Evolutionary conservation across 37 sponge, comb jelly and placozoan genomes (phyloP).

Genomic region (Crambe crambe): DNA sequence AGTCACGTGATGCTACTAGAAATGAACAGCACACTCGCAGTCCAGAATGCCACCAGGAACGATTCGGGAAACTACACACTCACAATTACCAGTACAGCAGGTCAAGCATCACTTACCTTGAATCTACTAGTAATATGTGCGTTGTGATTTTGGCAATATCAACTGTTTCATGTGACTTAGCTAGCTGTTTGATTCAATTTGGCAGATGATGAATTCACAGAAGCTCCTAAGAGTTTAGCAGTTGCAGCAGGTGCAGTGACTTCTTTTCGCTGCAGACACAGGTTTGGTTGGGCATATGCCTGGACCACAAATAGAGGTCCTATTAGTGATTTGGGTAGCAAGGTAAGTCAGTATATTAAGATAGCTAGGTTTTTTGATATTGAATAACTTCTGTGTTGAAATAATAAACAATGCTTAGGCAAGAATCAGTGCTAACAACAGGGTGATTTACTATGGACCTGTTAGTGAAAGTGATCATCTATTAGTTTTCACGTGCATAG

Average conservation of each 20-base stretch:
- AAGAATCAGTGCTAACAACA: neutral
- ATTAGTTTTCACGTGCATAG: slow-evolving; percentile 8
- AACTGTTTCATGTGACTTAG: too few relatives aligned
- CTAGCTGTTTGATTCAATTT: neutral
- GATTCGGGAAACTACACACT: slow-evolving; percentile 20
- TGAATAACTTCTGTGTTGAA: too few relatives aligned
- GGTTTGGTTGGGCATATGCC: slow-evolving; percentile 25
- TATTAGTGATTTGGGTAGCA: neutral
- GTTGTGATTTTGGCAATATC: neutral
- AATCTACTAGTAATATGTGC: slow-evolving; percentile 11
- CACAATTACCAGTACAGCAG: neutral
- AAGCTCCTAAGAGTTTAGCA: neutral
- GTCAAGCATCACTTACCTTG: neutral
- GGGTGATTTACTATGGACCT: slow-evolving; percentile 7
- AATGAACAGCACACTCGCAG: slow-evolving; percentile 4
- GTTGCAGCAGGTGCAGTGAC: neutral
- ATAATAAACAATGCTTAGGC: too few relatives aligned
- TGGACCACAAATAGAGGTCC: slow-evolving; percentile 5
- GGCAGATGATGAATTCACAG: slow-evolving; percentile 15
- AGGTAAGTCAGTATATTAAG: slow-evolving; percentile 9
- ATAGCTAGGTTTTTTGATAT: too few relatives aligned
- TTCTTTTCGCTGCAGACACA: slow-evolving; percentile 1
- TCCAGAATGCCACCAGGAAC: neutral
- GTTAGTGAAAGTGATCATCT: slow-evolving; percentile 19
- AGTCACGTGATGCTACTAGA: neutral